Evolutionary conservation across 2,797 vertebrate species (phyloP), one percentile per base, ranked within the genome.

Genomic region (Rhabdomys pumilio): DNA sequence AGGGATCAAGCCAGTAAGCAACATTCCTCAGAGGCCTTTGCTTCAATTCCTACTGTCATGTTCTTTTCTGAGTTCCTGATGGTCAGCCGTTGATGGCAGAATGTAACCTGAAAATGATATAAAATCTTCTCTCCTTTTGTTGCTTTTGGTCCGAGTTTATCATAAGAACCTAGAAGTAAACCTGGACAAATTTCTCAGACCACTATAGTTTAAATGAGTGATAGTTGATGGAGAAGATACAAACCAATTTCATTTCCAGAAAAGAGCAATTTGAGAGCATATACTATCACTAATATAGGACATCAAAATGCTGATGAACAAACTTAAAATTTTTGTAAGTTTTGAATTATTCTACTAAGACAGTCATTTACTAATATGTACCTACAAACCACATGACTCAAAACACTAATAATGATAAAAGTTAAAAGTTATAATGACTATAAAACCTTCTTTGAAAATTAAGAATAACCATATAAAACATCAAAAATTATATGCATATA

Each of bases 201-300:
- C 0, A 53, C 26, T 57, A 9, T 50, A 11, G 15, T 12, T 79
- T 79, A 34, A 24, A 89, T 84, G 5, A 20, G 6, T 14, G 5
- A 4, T 41, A 6, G 38, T 6, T 89, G 4, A 47, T 38, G 53
- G 61, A 63, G 53, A 93, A 55, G 5, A 10, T 2, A 20, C 26
- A 61, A 17, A 73, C 0, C 0, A 29, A 0, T 26, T 79, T 2
- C 20, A 20, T 5, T 41, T 57, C 7, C 41, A 44, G 34, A 47
- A 31, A 76, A 84, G 2, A 17, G 5, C 6, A 61, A 11, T n/a
- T 90, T 72, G 44, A 34, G 61, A 20, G 44, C 17, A 44, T 34
- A 72, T 69, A 57, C 3, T 3, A 0, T 17, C 38, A 12, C 13
- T 4, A 57, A 59, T 1, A 0, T 4, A 31, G 26, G 13, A 63